phyloP scores from a whole-genome alignment of 2,797 vertebrate species.

The Aplochiton taeniatus region DNA sequence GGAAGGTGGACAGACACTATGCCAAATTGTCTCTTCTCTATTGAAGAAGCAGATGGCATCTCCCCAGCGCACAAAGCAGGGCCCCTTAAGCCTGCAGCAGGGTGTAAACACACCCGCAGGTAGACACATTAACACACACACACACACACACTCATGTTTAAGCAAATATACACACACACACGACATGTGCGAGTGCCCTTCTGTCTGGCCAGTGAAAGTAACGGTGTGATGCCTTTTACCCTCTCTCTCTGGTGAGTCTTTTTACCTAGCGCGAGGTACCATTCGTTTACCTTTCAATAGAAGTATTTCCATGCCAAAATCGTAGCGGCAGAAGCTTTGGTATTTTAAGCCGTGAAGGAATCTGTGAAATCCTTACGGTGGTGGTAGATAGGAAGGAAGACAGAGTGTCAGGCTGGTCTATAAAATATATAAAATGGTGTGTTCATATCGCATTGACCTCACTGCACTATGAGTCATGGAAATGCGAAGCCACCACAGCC shows the following conservation, averaged over 20 bases:
- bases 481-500: not conserved
- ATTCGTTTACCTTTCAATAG: too few relatives aligned
- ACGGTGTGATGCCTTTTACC: too few relatives aligned
- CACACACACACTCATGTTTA: conserved; percentile 13
- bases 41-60: conserved; percentile 70
- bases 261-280: too few relatives aligned
- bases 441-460: conserved; percentile 14
- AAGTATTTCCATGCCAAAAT: too few relatives aligned
- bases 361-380: too few relatives aligned
- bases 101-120: conserved; percentile 47
- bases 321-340: too few relatives aligned
- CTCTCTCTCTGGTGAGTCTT: too few relatives aligned
- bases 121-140: conserved; percentile 24
- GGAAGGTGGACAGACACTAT: conserved; percentile 27
- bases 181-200: too few relatives aligned
- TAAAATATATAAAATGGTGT: conserved; percentile 16
- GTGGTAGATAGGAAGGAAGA: too few relatives aligned
- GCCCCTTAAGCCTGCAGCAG: conserved; percentile 62
- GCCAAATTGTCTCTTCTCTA: conserved; percentile 63
- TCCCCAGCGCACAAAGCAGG: conserved; percentile 58
- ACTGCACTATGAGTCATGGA: conserved; percentile 17
- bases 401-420: not conserved
- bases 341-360: too few relatives aligned
- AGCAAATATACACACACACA: conserved; percentile 3
- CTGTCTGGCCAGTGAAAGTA: too few relatives aligned